Evolutionary conservation across 2,888 invertebrate species (phyloP).

Genomic region (Nemapogon koenigi): DNA sequence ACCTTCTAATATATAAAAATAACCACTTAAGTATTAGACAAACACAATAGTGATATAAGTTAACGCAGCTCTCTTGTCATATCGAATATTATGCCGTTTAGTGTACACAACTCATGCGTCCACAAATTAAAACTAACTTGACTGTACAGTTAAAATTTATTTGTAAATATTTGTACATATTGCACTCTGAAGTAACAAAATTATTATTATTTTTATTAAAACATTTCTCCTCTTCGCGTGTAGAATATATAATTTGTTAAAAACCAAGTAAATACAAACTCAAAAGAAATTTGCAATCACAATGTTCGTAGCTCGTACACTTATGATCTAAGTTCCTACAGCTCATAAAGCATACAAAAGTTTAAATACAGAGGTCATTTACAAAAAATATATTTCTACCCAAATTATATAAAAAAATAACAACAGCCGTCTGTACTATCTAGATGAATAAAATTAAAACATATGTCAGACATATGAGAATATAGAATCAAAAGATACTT

Average conservation of each 20-base stretch:
- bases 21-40: constrained; percentile 60
- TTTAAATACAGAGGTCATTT: constrained; percentile 65
- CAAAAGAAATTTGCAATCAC: constrained; percentile 54
- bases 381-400: constrained; percentile 65
- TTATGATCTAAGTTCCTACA: constrained; percentile 58
- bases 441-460: constrained; percentile 64
- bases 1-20: constrained; percentile 54
- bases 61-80: constrained; percentile 46
- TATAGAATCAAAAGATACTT: constrained; percentile 49
- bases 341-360: constrained; percentile 60
- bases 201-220: constrained; percentile 43
- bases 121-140: constrained; percentile 60
- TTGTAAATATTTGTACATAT: constrained; percentile 76
- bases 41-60: constrained; percentile 46
- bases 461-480: constrained; percentile 62
- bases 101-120: constrained; percentile 59
- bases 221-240: constrained; percentile 50
- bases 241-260: no score
- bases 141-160: constrained; percentile 62
- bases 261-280: constrained; percentile 48
- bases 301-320: constrained; percentile 59
- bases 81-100: constrained; percentile 48
- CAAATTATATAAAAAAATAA: constrained; percentile 65
- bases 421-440: constrained; percentile 66
- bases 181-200: constrained; percentile 69